Evolutionary conservation across 30 jellyfish, hydroid and myxozoan genomes (phyloP).

Genomic region (Nemopilema nomurai): DNA sequence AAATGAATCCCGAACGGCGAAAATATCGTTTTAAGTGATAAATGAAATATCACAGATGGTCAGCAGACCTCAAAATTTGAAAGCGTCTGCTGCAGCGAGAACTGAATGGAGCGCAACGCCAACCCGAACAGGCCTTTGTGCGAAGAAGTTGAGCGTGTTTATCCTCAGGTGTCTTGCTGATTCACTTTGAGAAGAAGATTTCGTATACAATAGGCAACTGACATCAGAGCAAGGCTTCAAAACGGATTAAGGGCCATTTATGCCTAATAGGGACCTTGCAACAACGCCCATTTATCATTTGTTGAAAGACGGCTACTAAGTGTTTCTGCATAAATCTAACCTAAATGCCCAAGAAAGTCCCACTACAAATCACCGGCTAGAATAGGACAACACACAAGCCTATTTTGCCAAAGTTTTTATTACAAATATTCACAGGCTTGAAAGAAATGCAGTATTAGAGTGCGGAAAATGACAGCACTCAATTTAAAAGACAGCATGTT

Average conservation of each 20-base stretch:
- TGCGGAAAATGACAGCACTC: not conserved
- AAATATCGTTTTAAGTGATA: constrained; percentile 19
- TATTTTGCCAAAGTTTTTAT: not conserved
- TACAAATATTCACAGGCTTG: not conserved
- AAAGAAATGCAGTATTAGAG: not conserved
- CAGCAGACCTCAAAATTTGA: constrained; percentile 8
- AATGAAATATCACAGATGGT: constrained; percentile 22
- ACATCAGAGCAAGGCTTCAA: not conserved
- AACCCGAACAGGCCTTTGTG: not conserved
- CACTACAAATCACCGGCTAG: not conserved
- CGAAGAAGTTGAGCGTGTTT: not conserved
- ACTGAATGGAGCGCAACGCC: not conserved
- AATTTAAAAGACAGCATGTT: too few species aligned
- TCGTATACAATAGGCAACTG: not conserved
- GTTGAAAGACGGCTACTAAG: not conserved
- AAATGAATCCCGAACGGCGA: constrained; percentile 1
- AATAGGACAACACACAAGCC: not conserved
- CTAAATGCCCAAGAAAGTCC: too few species aligned
- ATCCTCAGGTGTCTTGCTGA: not conserved
- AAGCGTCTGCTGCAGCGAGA: not conserved
- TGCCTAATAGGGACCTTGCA: not conserved
- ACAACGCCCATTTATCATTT: not conserved
- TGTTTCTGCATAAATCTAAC: not conserved
- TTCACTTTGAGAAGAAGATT: not conserved
- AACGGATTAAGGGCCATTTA: not conserved